Evolutionary conservation across 2,888 invertebrate genomes (phyloP).

Genomic region (Arrhopalites spinosus): DNA sequence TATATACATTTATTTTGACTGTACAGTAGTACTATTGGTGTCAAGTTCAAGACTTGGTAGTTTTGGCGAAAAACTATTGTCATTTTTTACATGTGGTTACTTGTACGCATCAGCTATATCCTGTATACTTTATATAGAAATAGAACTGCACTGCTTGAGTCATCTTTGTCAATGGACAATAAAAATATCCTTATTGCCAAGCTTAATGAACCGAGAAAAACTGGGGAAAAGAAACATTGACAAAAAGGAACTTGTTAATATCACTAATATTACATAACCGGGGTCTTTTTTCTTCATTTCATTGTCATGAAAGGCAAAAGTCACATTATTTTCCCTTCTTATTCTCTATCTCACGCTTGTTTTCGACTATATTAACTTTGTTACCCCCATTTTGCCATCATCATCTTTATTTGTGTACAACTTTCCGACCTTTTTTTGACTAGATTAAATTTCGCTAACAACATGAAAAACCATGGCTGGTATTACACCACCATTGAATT

Average conservation of each 20-base stretch:
- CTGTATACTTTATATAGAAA: neutral
- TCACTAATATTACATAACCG: neutral
- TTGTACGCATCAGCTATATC: too few relatives aligned
- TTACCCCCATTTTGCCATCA: too few relatives aligned
- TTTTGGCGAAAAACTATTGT: too few relatives aligned
- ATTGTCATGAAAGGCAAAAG: neutral
- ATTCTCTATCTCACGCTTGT: too few relatives aligned
- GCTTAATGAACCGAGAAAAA: conserved; percentile 27
- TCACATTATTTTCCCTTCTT: neutral
- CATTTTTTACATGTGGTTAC: too few relatives aligned
- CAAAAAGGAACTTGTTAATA: neutral
- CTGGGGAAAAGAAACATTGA: neutral
- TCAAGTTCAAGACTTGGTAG: too few relatives aligned
- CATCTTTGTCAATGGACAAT: conserved; percentile 12
- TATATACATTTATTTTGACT: too few relatives aligned
- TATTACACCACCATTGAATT: neutral
- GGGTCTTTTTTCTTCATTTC: neutral
- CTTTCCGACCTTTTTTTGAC: too few relatives aligned
- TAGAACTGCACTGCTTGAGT: neutral
- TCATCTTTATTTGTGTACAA: too few relatives aligned
- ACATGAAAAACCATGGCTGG: neutral
- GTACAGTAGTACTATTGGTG: too few relatives aligned
- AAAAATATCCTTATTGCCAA: conserved; percentile 28
- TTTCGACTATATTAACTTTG: too few relatives aligned
- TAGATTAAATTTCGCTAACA: neutral